These are phyloP conservation scores for Coregonus ussuriensis DNA, from an alignment of 2,797 vertebrate genomes.

Conservation along the genomic window DNA sequence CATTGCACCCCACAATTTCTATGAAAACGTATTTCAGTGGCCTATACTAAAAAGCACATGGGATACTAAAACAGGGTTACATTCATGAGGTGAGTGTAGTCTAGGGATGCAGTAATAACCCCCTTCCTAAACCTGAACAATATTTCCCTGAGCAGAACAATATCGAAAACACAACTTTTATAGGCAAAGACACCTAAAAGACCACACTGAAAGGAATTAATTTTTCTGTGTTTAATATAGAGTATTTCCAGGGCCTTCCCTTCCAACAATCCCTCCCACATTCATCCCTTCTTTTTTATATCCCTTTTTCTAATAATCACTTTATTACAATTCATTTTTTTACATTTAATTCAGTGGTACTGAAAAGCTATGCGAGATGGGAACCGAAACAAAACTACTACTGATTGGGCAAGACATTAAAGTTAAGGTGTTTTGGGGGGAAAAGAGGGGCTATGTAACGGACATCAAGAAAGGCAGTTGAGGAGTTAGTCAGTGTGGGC, in stretches of 20 bases:
- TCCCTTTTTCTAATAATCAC: slow-evolving; percentile 50
- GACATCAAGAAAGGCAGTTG: background rate
- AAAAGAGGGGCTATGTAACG: background rate
- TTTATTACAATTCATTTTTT: slow-evolving; percentile 34
- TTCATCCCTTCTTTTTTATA: slow-evolving; percentile 3
- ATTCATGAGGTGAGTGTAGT: background rate
- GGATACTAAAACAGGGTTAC: background rate
- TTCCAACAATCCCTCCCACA: background rate
- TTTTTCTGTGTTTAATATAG: slow-evolving; percentile 59
- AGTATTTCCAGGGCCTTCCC: slow-evolving; percentile 36
- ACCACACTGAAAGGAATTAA: slow-evolving; percentile 38
- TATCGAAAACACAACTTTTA: background rate
- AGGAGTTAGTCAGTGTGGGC: slow-evolving; percentile 9
- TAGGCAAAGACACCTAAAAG: background rate
- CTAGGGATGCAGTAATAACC: background rate
- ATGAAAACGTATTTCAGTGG: background rate
- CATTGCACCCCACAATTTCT: background rate
- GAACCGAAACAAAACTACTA: slow-evolving; percentile 31
- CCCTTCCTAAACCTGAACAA: background rate
- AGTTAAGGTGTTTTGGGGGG: background rate
- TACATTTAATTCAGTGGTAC: slow-evolving; percentile 57
- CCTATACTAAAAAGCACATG: too few relatives aligned
- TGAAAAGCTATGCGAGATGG: slow-evolving; percentile 13
- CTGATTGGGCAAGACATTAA: slow-evolving; percentile 44
- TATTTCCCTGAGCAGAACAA: background rate